Base-by-base conservation (phyloP, 2,113 vertebrate species). In the Collichthys lucidus region DNA sequence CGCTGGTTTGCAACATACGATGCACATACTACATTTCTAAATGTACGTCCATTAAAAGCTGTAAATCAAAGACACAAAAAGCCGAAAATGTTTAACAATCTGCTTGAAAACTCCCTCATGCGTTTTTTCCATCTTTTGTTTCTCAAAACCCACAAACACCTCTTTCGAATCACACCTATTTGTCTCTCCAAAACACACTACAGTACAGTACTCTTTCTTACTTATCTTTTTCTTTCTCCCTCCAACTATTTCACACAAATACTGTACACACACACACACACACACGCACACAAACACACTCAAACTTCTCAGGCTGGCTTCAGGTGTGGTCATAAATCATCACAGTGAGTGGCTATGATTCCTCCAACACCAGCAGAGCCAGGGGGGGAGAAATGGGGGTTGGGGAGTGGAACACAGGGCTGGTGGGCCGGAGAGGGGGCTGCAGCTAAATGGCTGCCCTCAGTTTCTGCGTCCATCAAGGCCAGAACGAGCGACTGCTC, bases 321-420 rank as follows among this genome's bases (percentile, higher is more conserved):
- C 75, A 91, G 89, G 88, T 87, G 82, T 65, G 71, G 82, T 88
- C 92, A 94, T 95, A 93, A 95, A 94, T 95, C 94, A 94, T 75
- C 77, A 53, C 61, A 80, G 83, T 84, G 86, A 90, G 82, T 72
- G 79, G 90, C 71, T 87, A 73, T 80, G 90, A 93, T 83, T 86
- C 83, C 85, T 57, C 55, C 40, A 79, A 82, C 57, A 49, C n/a
- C 61, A 49, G 59, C 50, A 47, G 74, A 44, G 56, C 66, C 16
- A 5, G 31, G 35, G 55, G 29, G 29, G 61, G 20, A 42, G 15
- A 15, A 8, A 1, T 15, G 71, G 7, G 19, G 24, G 35, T 2
- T n/a, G 31, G 72, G 4, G 68, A 53, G 47, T 17, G 42, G 81
- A 12, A 22, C 50, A 55, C 57, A 26, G 40, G 64, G 79, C 53